phyloP scores from a whole-genome alignment of 2,888 invertebrate genomes.

The Fissipunctia ypsillon region DNA sequence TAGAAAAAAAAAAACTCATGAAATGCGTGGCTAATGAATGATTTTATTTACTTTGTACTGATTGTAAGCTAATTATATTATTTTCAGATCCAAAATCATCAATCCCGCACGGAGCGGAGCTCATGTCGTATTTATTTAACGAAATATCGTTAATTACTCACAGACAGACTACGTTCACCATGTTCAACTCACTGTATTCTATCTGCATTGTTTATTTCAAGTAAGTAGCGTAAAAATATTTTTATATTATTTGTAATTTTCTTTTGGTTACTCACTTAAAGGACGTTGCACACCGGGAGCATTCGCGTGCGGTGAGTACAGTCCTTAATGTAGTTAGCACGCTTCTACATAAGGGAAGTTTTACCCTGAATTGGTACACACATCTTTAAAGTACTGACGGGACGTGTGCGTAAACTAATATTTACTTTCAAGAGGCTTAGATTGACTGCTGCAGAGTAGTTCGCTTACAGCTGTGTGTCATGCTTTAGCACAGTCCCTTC shows the following conservation, averaged over 20 bases:
- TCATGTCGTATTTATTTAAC: conserved; percentile 92
- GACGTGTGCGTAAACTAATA: too few species aligned
- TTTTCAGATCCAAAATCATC: conserved; percentile 75
- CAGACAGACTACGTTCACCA: conserved; percentile 88
- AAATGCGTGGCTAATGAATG: background rate
- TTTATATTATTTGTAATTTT: background rate
- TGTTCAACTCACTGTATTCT: conserved; percentile 90
- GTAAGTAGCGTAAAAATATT: conserved; percentile 76
- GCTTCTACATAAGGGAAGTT: too few species aligned
- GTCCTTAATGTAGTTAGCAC: too few species aligned
- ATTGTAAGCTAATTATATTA: conserved; percentile 12
- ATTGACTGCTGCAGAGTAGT: too few species aligned
- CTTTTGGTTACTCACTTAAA: too few species aligned
- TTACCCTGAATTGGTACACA: too few species aligned
- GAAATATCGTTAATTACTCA: conserved; percentile 91
- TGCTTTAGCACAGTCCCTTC: too few species aligned
- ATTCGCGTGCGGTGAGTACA: too few species aligned
- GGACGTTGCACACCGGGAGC: too few species aligned
- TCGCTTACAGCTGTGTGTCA: too few species aligned
- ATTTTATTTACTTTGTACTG: background rate
- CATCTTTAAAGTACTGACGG: too few species aligned
- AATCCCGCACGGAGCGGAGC: conserved; percentile 89
- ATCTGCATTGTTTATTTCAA: conserved; percentile 91
- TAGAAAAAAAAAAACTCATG: background rate
- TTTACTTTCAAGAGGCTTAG: too few species aligned